phyloP scores from a whole-genome alignment of 2,888 invertebrate species.

The Torymus texanus region DNA sequence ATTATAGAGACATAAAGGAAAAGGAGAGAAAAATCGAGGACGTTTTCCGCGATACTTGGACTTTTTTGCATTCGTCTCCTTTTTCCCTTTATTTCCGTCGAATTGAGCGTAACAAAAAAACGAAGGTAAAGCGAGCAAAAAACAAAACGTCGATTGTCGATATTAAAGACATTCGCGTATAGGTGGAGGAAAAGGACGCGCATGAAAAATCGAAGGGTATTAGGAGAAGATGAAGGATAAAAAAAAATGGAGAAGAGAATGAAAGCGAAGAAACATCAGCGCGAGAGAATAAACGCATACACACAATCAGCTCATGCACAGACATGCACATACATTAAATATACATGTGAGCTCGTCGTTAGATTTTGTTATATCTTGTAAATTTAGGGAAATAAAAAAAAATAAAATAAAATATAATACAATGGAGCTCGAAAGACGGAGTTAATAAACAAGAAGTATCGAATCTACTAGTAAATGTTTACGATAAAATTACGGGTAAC shows the following conservation, averaged over 20 bases:
- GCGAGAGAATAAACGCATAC: neutral
- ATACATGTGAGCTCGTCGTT: slow-evolving; percentile 16
- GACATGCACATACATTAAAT: slow-evolving; percentile 31
- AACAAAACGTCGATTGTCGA: too few relatives aligned
- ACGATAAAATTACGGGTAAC: slow-evolving; percentile 75
- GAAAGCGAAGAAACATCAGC: neutral
- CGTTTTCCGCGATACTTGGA: too few relatives aligned
- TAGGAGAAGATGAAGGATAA: neutral
- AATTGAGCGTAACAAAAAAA: too few relatives aligned
- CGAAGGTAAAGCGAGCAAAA: too few relatives aligned
- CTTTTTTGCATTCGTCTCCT: too few relatives aligned
- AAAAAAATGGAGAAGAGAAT: neutral
- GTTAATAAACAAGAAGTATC: slow-evolving; percentile 47
- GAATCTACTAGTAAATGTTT: slow-evolving; percentile 73
- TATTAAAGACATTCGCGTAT: slow-evolving; percentile 13
- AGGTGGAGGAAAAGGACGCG: slow-evolving; percentile 27
- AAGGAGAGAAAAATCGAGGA: too few relatives aligned
- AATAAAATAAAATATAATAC: too few relatives aligned
- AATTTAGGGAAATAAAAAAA: slow-evolving; percentile 50
- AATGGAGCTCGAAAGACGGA: slow-evolving; percentile 52
- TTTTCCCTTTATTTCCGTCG: too few relatives aligned
- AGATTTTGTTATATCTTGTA: slow-evolving; percentile 32
- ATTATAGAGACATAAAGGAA: too few relatives aligned
- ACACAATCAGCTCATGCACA: neutral
- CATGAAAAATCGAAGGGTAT: slow-evolving; percentile 19